Evolutionary conservation across 1,140 invertebrate genomes (phyloP), one percentile per base, ranked within the genome.

Genomic region (Manduca sexta): DNA sequence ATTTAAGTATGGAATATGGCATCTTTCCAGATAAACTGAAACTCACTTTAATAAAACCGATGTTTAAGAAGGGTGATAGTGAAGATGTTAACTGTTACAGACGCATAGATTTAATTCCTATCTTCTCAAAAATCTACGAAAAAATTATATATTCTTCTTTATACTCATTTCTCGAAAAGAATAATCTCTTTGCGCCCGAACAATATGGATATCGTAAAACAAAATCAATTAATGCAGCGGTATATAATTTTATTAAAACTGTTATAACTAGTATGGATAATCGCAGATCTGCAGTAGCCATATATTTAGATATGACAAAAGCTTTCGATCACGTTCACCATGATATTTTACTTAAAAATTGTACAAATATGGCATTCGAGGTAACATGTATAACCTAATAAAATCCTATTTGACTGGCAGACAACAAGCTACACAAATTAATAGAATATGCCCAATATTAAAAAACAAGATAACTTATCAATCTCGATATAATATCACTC

Each of bases 141-240:
- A 56, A 50, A 37, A 21, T 39, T 6, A 56, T 50, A 3, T 46
- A 46, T 42, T 38, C 42, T 41, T 17, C 34, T 11, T 15, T 54
- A 2, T 45, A 42, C n/a, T 13, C 12, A 33, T 46, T 45, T 34
- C 44, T 56, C 11, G 49, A 52, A 14, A 48, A 40, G 8, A 38
- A 14, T 17, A 44, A 44, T 1, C 26, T 56, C 6, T 37, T 56
- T 34, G 45, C 45, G n/a, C 8, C 44, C 1, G 41, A 52, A 49
- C 45, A 52, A 26, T 48, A 42, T 30, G 55, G 46, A 11, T 57
- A 49, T 43, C 30, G 55, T 15, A 41, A 45, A 10, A 39, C 34
- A 13, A 57, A 49, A 11, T 52, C 49, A 3, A 57, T 57, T 2
- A 57, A 57, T 45, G 44, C 47, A 17, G 49, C 49, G n/a, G 40